Evolutionary conservation across 2,888 invertebrate species (phyloP).

Genomic region (Coenonympha glycerion): DNA sequence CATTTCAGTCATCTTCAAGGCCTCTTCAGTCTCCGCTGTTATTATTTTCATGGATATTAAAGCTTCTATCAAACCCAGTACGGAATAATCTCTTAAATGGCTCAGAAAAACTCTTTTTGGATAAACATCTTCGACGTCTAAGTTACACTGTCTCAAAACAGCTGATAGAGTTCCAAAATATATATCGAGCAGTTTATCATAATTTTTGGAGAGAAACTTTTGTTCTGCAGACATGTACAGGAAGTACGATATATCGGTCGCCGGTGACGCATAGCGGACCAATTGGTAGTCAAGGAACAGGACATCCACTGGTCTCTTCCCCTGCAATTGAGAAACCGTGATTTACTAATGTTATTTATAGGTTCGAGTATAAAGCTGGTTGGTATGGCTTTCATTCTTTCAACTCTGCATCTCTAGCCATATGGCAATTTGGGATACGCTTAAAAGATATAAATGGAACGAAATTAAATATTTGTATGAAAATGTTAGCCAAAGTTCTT

Average conservation of each 20-base stretch:
- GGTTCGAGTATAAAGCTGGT: too few species aligned
- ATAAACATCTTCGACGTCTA: slow-evolving; percentile 45
- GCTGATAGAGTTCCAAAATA: slow-evolving; percentile 55
- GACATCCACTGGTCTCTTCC: slow-evolving; percentile 46
- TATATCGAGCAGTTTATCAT: slow-evolving; percentile 44
- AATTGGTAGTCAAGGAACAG: slow-evolving; percentile 53
- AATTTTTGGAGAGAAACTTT: slow-evolving; percentile 44
- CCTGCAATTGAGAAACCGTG: slow-evolving; percentile 40
- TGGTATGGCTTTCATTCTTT: too few species aligned
- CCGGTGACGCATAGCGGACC: slow-evolving; percentile 50
- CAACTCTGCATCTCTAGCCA: too few species aligned
- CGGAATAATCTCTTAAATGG: slow-evolving; percentile 50
- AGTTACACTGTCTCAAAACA: slow-evolving; percentile 49
- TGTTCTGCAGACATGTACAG: slow-evolving; percentile 52
- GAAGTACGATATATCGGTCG: slow-evolving; percentile 54
- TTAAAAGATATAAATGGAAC: too few species aligned
- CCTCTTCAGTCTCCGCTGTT: slow-evolving; percentile 52
- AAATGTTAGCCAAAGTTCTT: too few species aligned
- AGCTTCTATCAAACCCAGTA: slow-evolving; percentile 56
- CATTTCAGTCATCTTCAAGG: slow-evolving; percentile 52
- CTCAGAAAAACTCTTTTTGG: slow-evolving; percentile 44
- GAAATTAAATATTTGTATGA: background rate
- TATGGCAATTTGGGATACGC: too few species aligned
- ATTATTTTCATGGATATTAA: slow-evolving; percentile 62
- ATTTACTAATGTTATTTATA: background rate